Base-by-base conservation (phyloP, 2,888 invertebrate genomes). In the Macrosoma leucophasiata region DNA sequence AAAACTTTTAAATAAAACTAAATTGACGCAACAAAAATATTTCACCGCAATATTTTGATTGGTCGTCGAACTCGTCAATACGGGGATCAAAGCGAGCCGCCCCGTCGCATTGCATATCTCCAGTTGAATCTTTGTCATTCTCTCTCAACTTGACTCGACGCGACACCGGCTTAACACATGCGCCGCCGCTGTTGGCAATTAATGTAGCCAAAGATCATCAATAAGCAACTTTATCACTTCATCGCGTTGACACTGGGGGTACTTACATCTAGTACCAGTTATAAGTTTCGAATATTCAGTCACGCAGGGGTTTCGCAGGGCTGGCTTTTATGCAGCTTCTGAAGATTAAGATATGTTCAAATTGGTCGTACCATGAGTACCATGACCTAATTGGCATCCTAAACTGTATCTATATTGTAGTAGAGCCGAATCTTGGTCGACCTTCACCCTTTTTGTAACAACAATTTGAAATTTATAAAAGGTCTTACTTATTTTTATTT, bases 221-320 rank as follows among this genome's bases (percentile, higher is more conserved):
- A 79, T 82, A 81, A 78, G 77, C 73, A 75, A 65, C 70, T 78
- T 81, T 79, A 84, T 84, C 82, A 76, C 73, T 75, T 74, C 76
- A 84, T 84, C 82, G 68, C 60, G 59, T 62, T 67, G 78, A 77
- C 77, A 71, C 62, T 59, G 55, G 49, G 58, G 56, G 69, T 64
- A 67, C 70, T 73, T 69, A 73, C 66, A 66, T 66, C 72, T 64
- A 69, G 65, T 60, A 58, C 66, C 67, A 60, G 26, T 66, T 68
- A 69, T 67, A 60, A 69, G 57, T 70, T 70, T 73, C 72, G 59
- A 73, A 74, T 74, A 67, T 69, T 60, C 61, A 71, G 72, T 75
- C 78, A 79, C 81, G 78, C 78, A 73, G 64, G 54, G 50, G 65
- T 69, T 60, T 66, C 64, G 63, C 66, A 68, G 53, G 50, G 54